phyloP scores from a whole-genome alignment of 2,113 vertebrate genomes.

The Hydrolagus affinis region DNA sequence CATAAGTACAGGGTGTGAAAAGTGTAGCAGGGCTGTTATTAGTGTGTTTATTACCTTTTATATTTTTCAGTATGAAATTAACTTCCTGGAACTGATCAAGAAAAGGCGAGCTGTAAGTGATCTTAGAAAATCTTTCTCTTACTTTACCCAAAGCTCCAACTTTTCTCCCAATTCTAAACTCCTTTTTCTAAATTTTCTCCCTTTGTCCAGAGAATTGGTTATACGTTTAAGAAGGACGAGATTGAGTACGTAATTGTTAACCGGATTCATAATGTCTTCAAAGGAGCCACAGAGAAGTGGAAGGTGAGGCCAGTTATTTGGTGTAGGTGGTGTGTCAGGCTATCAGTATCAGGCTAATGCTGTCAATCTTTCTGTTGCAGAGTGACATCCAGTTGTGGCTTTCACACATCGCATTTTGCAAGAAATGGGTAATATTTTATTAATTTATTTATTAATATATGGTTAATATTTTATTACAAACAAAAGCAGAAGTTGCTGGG shows the following conservation, averaged over 20 bases:
- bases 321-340: neutral
- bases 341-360: too few relatives aligned
- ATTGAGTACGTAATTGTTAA: conserved; percentile 79
- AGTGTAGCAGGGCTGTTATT: too few relatives aligned
- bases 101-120: conserved; percentile 80
- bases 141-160: too few relatives aligned
- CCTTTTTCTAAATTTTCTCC: neutral
- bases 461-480: too few relatives aligned
- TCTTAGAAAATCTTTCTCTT: conserved; percentile 30
- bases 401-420: conserved; percentile 86
- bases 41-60: conserved; percentile 24
- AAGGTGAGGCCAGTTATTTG: conserved; percentile 57
- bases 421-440: conserved; percentile 80
- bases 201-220: conserved; percentile 68
- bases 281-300: conserved; percentile 80
- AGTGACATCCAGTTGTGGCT: conserved; percentile 90
- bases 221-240: conserved; percentile 83
- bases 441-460: too few relatives aligned
- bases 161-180: neutral
- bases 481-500: too few relatives aligned
- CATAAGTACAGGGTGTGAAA: neutral
- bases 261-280: conserved; percentile 73
- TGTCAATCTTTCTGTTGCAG: conserved; percentile 49
- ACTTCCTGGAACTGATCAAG: conserved; percentile 82
- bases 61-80: conserved; percentile 78